These are phyloP conservation scores for Tragelaphus scriptus DNA, from an alignment of 2,113 vertebrate genomes.

Conservation along the genomic window DNA sequence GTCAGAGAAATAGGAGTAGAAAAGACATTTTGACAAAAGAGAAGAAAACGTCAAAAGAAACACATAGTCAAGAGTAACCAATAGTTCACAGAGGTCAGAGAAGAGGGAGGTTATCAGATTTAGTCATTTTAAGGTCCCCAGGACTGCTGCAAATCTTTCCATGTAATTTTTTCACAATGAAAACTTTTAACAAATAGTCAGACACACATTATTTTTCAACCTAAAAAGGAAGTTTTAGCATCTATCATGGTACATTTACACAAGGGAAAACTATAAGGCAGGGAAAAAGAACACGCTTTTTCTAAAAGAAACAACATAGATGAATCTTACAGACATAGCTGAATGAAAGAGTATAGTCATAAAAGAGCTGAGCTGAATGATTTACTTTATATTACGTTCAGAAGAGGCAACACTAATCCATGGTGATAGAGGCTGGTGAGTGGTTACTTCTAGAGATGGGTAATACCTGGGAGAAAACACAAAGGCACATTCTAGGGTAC, in stretches of 20 bases:
- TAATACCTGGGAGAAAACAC: background rate
- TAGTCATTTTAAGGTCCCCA: background rate
- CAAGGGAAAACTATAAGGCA: constrained; percentile 18
- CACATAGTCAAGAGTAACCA: background rate
- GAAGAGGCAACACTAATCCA: constrained; percentile 6
- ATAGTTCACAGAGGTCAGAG: background rate
- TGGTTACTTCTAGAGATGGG: background rate
- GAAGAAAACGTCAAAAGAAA: background rate
- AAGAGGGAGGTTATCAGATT: background rate
- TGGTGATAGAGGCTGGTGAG: background rate
- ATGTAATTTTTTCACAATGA: constrained; percentile 29
- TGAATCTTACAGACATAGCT: background rate
- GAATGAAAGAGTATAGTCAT: constrained; percentile 20
- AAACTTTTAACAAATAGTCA: background rate
- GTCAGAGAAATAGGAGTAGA: background rate
- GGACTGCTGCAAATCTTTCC: background rate
- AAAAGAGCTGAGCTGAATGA: background rate
- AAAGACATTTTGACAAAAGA: background rate
- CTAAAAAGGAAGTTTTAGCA: constrained; percentile 20
- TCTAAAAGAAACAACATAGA: background rate
- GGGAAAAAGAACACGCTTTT: constrained; percentile 21
- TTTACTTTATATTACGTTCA: constrained; percentile 19
- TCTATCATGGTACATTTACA: background rate
- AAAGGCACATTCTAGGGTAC: background rate
- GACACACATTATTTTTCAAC: background rate